phyloP scores from a whole-genome alignment of 2,797 vertebrate genomes.

The Numenius phaeopus region DNA sequence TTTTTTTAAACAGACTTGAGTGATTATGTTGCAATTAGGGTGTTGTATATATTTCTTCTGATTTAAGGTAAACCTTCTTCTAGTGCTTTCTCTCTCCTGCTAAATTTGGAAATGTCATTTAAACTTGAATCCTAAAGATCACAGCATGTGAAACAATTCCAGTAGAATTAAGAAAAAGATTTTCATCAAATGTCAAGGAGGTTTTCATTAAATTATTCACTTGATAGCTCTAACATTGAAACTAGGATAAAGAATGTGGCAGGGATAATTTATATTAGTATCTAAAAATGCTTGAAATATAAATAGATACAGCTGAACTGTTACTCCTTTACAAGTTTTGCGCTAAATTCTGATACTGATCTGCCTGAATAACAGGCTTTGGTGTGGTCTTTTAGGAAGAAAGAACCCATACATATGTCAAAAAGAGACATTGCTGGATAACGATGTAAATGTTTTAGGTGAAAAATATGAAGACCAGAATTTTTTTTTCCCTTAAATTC shows the following conservation, averaged over 20 bases:
- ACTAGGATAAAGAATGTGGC: not conserved
- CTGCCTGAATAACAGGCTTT: not conserved
- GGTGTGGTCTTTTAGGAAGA: not conserved
- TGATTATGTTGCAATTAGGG: not conserved
- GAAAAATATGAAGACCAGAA: not conserved
- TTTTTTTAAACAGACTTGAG: not conserved
- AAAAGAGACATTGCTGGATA: not conserved
- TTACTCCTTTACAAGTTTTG: not conserved
- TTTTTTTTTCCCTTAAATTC: not conserved
- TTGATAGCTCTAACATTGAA: not conserved
- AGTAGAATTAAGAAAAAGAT: not conserved
- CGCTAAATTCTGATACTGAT: not conserved
- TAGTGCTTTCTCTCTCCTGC: not conserved
- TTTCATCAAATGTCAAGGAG: not conserved
- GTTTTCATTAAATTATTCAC: slow-evolving; percentile 10
- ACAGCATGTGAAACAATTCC: not conserved
- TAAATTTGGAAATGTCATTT: not conserved
- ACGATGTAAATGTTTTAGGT: not conserved
- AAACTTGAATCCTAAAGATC: not conserved
- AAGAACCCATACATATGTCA: not conserved
- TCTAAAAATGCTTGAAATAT: not conserved
- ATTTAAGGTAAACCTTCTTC: slow-evolving; percentile 14
- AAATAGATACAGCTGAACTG: not conserved
- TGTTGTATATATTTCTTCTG: slow-evolving; percentile 7
- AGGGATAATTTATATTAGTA: not conserved